Evolutionary conservation across 2,113 vertebrate genomes (phyloP).

Genomic region (Chrysochloris asiatica): DNA sequence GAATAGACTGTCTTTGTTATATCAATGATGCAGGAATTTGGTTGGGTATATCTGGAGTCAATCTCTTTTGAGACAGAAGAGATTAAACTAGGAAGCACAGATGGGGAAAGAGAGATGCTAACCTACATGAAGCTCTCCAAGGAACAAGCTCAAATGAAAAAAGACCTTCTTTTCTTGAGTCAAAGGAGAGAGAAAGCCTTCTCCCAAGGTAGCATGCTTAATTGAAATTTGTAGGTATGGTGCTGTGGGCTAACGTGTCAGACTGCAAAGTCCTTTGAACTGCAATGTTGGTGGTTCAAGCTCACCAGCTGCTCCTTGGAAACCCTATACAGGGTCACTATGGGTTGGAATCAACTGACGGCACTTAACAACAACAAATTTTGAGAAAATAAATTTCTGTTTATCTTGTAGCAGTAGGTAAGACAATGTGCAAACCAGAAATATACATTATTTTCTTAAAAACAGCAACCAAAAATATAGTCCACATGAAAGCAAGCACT

Average conservation of each 20-base stretch:
- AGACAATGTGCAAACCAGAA: background rate
- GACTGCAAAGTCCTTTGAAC: too few relatives aligned
- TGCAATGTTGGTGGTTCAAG: too few relatives aligned
- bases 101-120: background rate
- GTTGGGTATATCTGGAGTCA: background rate
- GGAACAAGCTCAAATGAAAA: background rate
- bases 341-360: too few relatives aligned
- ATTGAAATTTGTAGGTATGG: background rate
- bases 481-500: background rate
- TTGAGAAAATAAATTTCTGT: too few relatives aligned
- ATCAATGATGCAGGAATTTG: background rate
- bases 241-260: too few relatives aligned
- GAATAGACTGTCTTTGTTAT: background rate
- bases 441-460: background rate
- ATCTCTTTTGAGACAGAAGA: background rate
- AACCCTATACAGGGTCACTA: too few relatives aligned
- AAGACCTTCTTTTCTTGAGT: background rate
- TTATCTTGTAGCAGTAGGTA: background rate
- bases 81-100: background rate
- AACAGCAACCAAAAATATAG: background rate
- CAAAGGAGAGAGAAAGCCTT: background rate
- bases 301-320: too few relatives aligned
- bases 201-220: background rate
- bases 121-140: background rate
- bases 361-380: too few relatives aligned